Percentiles rank a stretch among this genome's conserved stretches.
Conservation (phyloP, 2,797 vertebrate genomes). For the Eidolon dupreanum region DNA sequence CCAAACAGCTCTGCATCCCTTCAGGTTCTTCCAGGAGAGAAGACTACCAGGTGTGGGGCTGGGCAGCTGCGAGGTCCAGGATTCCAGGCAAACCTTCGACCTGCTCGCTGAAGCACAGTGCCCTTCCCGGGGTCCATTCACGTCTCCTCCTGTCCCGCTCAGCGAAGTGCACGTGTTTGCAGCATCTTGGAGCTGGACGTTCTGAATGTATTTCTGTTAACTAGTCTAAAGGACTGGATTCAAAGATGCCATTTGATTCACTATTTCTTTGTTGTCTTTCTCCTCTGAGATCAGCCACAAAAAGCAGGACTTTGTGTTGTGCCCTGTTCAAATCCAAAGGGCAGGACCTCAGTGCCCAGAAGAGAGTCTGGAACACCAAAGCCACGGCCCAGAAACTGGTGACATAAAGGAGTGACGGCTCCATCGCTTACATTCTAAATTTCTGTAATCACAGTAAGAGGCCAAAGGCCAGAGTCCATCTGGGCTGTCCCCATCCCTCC, state of each 20-base stretch:
- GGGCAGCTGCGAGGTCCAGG: background rate
- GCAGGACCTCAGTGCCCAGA: background rate
- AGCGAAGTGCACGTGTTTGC: fast-evolving
- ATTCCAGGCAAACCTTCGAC: background rate
- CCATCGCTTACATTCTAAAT: background rate
- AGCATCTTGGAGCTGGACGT: background rate
- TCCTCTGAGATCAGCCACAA: background rate
- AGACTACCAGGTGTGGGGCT: too few species aligned
- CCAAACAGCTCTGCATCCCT: background rate
- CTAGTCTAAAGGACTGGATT: background rate
- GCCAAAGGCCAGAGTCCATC: background rate
- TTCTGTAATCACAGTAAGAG: background rate
- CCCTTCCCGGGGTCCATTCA: background rate
- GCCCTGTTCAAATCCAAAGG: background rate
- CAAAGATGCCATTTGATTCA: background rate
- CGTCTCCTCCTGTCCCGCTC: fast-evolving
- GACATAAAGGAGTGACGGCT: background rate
- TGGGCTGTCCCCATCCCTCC: background rate
- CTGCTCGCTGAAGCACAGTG: background rate
- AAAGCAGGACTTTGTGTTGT: background rate
- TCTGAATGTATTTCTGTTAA: background rate
- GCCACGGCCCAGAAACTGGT: background rate
- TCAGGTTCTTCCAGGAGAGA: background rate
- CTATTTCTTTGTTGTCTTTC: background rate
- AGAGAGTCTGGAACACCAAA: background rate